Evolutionary conservation across 2,797 vertebrate species (phyloP).

Genomic region (Rhynchotus rufescens): DNA sequence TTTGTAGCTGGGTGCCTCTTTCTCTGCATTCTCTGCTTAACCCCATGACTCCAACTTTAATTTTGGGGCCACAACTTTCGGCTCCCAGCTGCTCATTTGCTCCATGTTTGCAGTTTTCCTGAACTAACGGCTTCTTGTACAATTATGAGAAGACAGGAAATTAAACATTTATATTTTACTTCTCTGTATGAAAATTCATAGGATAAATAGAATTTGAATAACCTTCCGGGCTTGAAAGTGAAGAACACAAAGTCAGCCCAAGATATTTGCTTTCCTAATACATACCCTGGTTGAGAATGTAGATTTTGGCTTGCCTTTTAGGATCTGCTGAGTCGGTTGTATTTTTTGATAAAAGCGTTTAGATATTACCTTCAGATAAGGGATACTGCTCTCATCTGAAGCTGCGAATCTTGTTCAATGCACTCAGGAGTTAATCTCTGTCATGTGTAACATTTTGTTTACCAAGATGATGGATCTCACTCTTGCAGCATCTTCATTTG

Average conservation of each 20-base stretch:
- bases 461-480: neutral
- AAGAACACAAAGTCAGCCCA: neutral
- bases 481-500: neutral
- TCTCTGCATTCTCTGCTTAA: neutral
- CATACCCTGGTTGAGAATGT: neutral
- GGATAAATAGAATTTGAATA: neutral
- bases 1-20: neutral
- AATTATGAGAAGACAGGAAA: neutral
- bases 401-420: neutral
- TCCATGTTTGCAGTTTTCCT: neutral
- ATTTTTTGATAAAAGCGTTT: neutral
- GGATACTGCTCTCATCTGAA: neutral
- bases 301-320: neutral
- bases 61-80: neutral
- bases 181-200: neutral
- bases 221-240: neutral
- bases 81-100: neutral
- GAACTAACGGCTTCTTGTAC: neutral
- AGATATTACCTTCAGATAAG: neutral
- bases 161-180: neutral
- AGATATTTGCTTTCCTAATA: neutral
- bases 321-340: neutral
- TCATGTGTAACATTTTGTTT: neutral
- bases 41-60: neutral
- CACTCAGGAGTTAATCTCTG: neutral